These are phyloP conservation scores for Nymphalis urticae DNA, from an alignment of 2,888 invertebrate species.

Conservation along the genomic window DNA sequence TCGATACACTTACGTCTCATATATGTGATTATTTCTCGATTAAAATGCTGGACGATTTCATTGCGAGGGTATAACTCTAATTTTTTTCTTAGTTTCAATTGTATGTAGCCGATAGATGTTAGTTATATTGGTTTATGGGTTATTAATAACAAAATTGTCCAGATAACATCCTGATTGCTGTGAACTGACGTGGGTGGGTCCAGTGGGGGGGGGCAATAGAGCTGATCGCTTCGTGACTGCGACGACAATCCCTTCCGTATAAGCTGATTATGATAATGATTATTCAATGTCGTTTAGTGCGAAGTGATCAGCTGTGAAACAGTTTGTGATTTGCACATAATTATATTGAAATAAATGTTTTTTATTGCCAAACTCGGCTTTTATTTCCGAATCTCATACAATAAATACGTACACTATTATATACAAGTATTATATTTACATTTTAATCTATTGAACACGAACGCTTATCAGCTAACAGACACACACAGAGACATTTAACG, in stretches of 20 bases:
- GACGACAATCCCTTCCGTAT: no score
- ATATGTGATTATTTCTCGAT: background rate
- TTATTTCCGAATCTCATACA: conserved; percentile 68
- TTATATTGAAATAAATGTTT: conserved; percentile 70
- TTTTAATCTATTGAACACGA: conserved; percentile 6
- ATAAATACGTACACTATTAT: conserved; percentile 65
- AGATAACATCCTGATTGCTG: conserved; percentile 20
- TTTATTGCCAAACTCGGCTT: conserved; percentile 73
- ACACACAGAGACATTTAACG: no score
- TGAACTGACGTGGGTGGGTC: conserved; percentile 22
- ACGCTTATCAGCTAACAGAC: no score
- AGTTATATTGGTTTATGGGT: conserved; percentile 6
- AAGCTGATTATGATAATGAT: no score
- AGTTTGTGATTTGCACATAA: conserved; percentile 46
- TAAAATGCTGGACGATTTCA: background rate
- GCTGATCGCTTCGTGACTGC: conserved; percentile 13
- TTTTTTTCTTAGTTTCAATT: background rate
- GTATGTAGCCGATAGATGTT: background rate
- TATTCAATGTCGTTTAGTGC: background rate
- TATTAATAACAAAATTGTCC: conserved; percentile 29
- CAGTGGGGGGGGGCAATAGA: conserved; percentile 1
- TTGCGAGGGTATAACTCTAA: background rate
- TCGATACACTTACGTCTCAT: no score
- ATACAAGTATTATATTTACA: conserved; percentile 42
- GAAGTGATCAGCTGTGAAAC: conserved; percentile 15